Base-by-base conservation (phyloP, 2,113 vertebrate genomes). In the Prinia subflava region DNA sequence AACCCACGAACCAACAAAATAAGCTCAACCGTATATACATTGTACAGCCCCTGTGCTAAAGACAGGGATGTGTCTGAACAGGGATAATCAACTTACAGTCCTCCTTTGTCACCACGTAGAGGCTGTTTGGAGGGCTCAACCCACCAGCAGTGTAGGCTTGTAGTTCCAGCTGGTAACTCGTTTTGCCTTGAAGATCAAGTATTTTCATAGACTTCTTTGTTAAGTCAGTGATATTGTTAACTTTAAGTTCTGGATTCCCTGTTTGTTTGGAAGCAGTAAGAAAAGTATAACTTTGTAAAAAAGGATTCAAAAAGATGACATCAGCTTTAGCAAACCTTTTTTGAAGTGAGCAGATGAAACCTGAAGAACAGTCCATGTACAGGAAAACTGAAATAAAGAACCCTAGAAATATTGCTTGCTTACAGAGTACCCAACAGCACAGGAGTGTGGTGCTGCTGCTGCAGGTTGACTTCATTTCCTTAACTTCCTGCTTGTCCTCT, bases 101-200 rank as follows among this genome's bases (percentile, higher is more conserved):
- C 41, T 98, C 98, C 89, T 98, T 98, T 24, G 98, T 98, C 89
- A 98, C 97, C 75, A 98, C 98, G 28, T 97, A 98, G 68, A 98
- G 97, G 71, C 94, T 96, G 57, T 96, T 98, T 41, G 96, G 95
- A 33, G 98, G 98, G 78, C 98, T 97, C 83, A 97, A 69, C 4
- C 98, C 98, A 44, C 96, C 98, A 56, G 94, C 91, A 0, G 98
- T 98, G 37, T 98, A 98, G 73, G 98, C 98, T 46, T 88, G 96
- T 12, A 98, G 73, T 20, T 97, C 97, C 80, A 98, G 88, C 3
- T 97, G 98, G 90, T 98, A 98, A 83, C 98, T 98, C 3, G 98
- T 98, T 95, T 97, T 98, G n/a, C 98, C 97, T 73, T 98, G 98
- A 82, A 98, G 98, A 83, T 97, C 97, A 44, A 97, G 94, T 82